Percentiles rank a stretch among this genome's conserved stretches.
phyloP scores from a whole-genome alignment of 2,113 vertebrate genomes.

The Sciurus niger region DNA sequence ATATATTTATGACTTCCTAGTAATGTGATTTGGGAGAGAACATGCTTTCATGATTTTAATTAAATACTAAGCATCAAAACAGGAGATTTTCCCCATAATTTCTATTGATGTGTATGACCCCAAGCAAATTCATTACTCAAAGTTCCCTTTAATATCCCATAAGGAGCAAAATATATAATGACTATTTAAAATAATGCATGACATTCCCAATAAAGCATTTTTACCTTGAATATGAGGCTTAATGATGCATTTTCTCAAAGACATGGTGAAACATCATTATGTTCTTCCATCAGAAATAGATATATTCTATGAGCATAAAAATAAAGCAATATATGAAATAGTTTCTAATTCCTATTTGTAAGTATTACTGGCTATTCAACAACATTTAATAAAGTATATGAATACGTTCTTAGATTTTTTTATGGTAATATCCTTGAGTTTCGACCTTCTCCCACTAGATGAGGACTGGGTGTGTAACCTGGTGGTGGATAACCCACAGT shows the following conservation, averaged over 20 bases:
- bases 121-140: background rate
- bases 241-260: slow-evolving; percentile 27
- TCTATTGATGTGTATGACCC: background rate
- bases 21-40: slow-evolving; percentile 49
- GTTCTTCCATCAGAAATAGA: background rate
- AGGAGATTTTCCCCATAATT: background rate
- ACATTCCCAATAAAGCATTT: background rate
- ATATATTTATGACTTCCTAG: slow-evolving; percentile 72
- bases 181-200: background rate
- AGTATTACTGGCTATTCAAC: background rate
- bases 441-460: background rate
- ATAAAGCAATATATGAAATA: background rate
- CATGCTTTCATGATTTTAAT: slow-evolving; percentile 26
- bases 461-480: too few species aligned
- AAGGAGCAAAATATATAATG: background rate
- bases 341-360: background rate
- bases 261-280: background rate
- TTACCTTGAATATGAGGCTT: background rate
- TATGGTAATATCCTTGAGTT: background rate
- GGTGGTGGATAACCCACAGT: background rate
- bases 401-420: background rate
- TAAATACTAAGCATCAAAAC: slow-evolving; percentile 36
- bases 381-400: background rate
- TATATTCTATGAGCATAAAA: background rate
- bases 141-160: background rate